These are phyloP conservation scores for Steromphala cineraria DNA, from an alignment of 2,888 invertebrate genomes.

Conservation along the genomic window DNA sequence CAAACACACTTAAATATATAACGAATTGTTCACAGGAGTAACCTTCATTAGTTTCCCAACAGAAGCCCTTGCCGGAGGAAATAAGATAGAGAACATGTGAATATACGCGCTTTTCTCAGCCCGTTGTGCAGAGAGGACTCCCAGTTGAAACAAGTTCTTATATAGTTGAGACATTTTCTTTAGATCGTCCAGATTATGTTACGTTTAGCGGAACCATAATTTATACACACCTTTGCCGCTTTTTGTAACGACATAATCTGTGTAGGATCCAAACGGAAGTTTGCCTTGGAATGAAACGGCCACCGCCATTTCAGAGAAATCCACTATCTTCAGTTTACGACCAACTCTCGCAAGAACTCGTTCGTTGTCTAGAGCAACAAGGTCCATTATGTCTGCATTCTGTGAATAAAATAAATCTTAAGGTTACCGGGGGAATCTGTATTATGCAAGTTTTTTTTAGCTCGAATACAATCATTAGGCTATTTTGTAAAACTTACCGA, in stretches of 20 bases:
- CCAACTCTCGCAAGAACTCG: slow-evolving; percentile 18
- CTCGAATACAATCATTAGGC: too few relatives aligned
- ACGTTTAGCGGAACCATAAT: background rate
- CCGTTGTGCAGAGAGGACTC: too few relatives aligned
- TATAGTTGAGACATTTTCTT: too few relatives aligned
- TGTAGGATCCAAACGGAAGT: slow-evolving; percentile 18
- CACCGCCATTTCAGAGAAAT: slow-evolving; percentile 35
- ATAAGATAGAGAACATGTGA: too few relatives aligned
- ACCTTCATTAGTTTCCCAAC: too few relatives aligned
- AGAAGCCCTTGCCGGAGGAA: too few relatives aligned
- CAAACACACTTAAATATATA: too few relatives aligned
- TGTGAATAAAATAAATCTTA: background rate
- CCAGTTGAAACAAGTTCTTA: too few relatives aligned
- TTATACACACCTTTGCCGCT: background rate
- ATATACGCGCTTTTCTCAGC: too few relatives aligned
- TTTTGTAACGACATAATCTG: background rate
- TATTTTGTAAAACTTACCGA: too few relatives aligned
- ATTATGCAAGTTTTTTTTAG: background rate
- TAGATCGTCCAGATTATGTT: too few relatives aligned
- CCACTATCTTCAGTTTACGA: slow-evolving; percentile 40
- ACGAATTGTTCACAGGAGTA: too few relatives aligned
- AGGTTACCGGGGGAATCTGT: background rate
- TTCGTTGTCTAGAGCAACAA: background rate
- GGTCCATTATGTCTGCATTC: background rate
- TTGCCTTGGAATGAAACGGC: slow-evolving; percentile 42